Evolutionary conservation across 2,888 invertebrate genomes (phyloP).

Genomic region (Limnephilus rhombicus): DNA sequence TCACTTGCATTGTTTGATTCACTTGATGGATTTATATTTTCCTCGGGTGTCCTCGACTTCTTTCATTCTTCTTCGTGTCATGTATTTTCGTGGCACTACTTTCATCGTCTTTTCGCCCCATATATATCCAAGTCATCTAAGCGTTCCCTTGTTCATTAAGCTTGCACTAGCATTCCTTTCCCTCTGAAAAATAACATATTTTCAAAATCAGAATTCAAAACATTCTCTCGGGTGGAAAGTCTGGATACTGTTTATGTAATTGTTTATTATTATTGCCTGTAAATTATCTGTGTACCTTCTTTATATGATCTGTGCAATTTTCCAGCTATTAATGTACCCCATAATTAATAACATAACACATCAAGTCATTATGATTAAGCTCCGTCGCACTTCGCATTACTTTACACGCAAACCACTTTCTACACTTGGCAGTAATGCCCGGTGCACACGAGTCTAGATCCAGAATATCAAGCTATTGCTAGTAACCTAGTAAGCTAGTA

Average conservation of each 20-base stretch:
- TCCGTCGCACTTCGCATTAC: background rate
- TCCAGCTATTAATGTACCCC: background rate
- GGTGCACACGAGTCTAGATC: too few species aligned
- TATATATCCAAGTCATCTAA: too few species aligned
- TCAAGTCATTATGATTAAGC: background rate
- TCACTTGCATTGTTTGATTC: too few species aligned
- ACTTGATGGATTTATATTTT: too few species aligned
- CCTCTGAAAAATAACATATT: background rate
- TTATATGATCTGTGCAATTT: background rate
- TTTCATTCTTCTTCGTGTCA: too few species aligned
- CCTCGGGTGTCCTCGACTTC: too few species aligned
- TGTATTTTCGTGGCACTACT: too few species aligned
- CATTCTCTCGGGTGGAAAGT: background rate
- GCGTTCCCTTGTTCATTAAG: too few species aligned
- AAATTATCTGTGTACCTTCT: background rate
- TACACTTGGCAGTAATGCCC: background rate
- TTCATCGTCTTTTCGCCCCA: too few species aligned
- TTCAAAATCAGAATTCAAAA: background rate
- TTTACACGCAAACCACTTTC: background rate
- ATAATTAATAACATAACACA: background rate
- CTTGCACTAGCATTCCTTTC: too few species aligned
- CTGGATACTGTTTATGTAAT: background rate
- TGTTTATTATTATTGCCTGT: background rate
- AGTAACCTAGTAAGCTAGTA: too few species aligned
- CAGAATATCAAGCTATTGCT: too few species aligned